Percentiles rank a stretch among this genome's conserved stretches.
Evolutionary conservation across 2,113 vertebrate species (phyloP).

Genomic region (Parotia lawesii): DNA sequence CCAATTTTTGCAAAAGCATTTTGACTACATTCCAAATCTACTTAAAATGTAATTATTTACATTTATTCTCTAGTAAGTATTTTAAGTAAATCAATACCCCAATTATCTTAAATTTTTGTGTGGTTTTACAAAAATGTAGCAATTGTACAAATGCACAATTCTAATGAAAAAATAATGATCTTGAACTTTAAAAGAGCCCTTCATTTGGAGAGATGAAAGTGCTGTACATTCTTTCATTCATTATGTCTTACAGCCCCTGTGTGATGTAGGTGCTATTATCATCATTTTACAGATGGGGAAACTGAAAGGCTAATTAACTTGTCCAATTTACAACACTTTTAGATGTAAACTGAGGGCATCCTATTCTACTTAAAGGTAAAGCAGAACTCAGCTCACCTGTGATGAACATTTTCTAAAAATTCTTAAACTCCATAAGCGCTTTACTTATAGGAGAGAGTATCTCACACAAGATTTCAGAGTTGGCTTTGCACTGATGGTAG

Average conservation of each 20-base stretch:
- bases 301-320: constrained; percentile 41
- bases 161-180: constrained; percentile 49
- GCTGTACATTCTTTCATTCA: constrained; percentile 15
- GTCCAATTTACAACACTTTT: constrained; percentile 38
- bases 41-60: constrained; percentile 36
- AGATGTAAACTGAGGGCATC: constrained; percentile 18
- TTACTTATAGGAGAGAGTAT: background rate
- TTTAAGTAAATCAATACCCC: constrained; percentile 27
- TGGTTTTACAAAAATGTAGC: background rate
- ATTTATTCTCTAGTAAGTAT: constrained; percentile 20
- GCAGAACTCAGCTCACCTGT: constrained; percentile 5
- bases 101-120: constrained; percentile 16
- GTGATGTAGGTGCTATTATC: constrained; percentile 39
- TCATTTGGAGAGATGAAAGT: constrained; percentile 43
- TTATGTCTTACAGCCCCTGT: constrained; percentile 20
- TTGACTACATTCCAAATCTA: constrained; percentile 13
- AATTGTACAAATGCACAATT: constrained; percentile 23
- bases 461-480: background rate
- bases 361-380: constrained; percentile 10
- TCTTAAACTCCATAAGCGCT: background rate
- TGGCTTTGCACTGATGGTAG: background rate
- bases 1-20: background rate
- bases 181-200: constrained; percentile 51
- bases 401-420: background rate
- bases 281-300: constrained; percentile 43